Conservation (phyloP, 1,140 invertebrate species). For the Temnothorax longispinosus region DNA sequence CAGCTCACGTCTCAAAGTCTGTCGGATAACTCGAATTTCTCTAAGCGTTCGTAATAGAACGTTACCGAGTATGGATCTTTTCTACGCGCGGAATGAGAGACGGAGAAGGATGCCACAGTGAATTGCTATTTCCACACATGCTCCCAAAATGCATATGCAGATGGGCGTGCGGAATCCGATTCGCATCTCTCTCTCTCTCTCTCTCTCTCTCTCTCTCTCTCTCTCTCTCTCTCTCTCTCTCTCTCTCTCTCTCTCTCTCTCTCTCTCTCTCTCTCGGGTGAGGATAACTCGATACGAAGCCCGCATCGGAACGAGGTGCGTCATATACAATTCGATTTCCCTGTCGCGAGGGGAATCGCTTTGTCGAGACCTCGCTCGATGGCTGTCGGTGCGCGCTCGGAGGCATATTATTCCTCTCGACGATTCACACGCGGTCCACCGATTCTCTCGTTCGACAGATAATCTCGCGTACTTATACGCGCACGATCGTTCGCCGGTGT, state of each 20-base stretch:
- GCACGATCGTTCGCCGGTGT: conserved; percentile 24
- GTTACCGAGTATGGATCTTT: conserved; percentile 21
- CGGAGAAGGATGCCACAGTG: neutral
- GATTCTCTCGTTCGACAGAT: conserved; percentile 66
- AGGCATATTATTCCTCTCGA: conserved; percentile 65
- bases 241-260: conserved; percentile 25
- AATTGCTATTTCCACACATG: conserved; percentile 32
- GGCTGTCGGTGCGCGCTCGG: conserved; percentile 58
- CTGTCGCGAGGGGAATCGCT: conserved; percentile 68
- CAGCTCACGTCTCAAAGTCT: neutral
- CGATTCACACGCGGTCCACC: conserved; percentile 80
- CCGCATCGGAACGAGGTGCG: conserved; percentile 62
- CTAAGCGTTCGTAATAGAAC: conserved; percentile 21
- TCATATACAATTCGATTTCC: conserved; percentile 69
- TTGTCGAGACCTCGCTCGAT: conserved; percentile 59
- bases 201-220: conserved; percentile 22
- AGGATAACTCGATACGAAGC: conserved; percentile 12
- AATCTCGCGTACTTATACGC: conserved; percentile 55
- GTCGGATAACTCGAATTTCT: conserved; percentile 30
- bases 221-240: conserved; percentile 31
- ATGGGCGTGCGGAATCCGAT: conserved; percentile 42
- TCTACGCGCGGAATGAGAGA: neutral
- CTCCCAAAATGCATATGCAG: conserved; percentile 44
- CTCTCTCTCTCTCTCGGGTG: neutral
- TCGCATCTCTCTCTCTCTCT: conserved; percentile 27